Evolutionary conservation across 2,113 vertebrate species (phyloP).

Genomic region (Dicerorhinus sumatrensis): DNA sequence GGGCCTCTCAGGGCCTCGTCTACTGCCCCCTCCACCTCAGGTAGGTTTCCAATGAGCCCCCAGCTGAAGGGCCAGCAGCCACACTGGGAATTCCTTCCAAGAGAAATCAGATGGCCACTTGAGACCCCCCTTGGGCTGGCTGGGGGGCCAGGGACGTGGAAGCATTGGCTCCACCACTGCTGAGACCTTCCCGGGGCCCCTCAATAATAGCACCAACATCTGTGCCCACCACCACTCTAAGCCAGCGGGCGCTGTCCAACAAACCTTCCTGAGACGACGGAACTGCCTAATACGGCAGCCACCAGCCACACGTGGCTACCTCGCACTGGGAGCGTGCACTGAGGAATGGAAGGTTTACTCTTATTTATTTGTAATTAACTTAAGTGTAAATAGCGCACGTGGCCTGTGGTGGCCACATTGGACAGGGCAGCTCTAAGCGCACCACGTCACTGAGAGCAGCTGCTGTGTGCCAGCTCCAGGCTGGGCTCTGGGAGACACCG

Average conservation of each 20-base stretch:
- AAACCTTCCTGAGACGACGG: neutral
- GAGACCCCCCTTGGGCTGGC: neutral
- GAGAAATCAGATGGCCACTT: neutral
- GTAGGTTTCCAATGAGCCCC: neutral
- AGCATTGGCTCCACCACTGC: accelerated
- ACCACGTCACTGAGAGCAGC: neutral
- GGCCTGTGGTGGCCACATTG: accelerated
- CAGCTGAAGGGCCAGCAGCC: neutral
- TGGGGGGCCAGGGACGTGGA: neutral
- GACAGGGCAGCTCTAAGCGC: accelerated
- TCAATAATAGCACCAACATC: accelerated
- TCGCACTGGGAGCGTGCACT: neutral
- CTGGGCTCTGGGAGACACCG: neutral
- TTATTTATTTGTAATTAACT: neutral
- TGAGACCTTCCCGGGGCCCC: neutral
- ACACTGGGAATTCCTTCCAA: conserved; percentile 13
- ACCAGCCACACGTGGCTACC: accelerated
- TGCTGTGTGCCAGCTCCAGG: neutral
- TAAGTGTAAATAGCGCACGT: neutral
- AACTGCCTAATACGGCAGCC: neutral
- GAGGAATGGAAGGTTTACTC: neutral
- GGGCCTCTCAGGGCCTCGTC: neutral
- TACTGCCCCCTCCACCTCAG: neutral
- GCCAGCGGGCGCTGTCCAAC: neutral
- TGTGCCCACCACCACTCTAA: accelerated